phyloP scores from a whole-genome alignment of 2,113 vertebrate species.

The Lophius piscatorius region DNA sequence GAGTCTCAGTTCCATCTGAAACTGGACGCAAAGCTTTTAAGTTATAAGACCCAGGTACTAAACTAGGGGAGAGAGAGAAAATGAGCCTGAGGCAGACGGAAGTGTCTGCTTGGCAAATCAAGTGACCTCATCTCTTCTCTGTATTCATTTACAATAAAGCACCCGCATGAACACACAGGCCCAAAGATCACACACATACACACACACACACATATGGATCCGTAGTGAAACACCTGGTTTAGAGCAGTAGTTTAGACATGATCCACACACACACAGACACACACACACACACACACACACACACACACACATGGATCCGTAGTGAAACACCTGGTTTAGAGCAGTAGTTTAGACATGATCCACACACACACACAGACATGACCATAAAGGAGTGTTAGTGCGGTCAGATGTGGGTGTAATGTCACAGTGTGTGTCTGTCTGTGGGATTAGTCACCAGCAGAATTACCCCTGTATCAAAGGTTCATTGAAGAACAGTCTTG shows the following conservation, averaged over 20 bases:
- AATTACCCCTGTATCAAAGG: conserved; percentile 50
- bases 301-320: conserved; percentile 11
- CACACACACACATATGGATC: conserved; percentile 9
- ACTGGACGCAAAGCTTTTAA: conserved; percentile 1
- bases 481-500: conserved; percentile 53
- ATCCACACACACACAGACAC: conserved; percentile 36
- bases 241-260: conserved; percentile 54
- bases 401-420: conserved; percentile 59
- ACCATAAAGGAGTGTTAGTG: conserved; percentile 35
- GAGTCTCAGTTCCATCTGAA: no score
- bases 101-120: conserved; percentile 44
- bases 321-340: conserved; percentile 59
- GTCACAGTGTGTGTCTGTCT: conserved; percentile 49
- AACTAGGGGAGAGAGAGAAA: neutral
- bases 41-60: neutral
- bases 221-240: conserved; percentile 59
- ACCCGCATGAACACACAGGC: conserved; percentile 25
- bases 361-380: conserved; percentile 8
- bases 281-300: conserved; percentile 14
- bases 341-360: conserved; percentile 59
- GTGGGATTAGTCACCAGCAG: conserved; percentile 64
- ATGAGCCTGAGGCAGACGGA: conserved; percentile 11
- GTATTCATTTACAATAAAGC: no score
- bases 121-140: conserved; percentile 54
- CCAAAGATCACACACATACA: conserved; percentile 14